Evolutionary conservation across 2,113 vertebrate species (phyloP).

Genomic region (Scytalopus superciliaris): DNA sequence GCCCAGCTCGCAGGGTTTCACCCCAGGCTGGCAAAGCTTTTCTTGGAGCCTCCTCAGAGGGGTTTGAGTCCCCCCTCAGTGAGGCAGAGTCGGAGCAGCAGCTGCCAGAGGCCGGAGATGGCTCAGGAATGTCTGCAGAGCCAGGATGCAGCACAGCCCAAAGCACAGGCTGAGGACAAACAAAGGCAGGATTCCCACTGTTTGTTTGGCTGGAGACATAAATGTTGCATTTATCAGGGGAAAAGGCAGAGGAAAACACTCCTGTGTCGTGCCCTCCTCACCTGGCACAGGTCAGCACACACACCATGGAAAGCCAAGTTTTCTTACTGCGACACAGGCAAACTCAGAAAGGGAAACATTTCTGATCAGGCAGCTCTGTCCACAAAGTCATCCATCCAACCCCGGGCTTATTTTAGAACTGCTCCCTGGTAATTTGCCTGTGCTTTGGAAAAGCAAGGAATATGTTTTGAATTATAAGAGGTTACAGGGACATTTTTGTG

Average conservation of each 20-base stretch:
- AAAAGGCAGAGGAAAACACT: neutral
- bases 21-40: neutral
- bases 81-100: neutral
- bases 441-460: slow-evolving; percentile 82
- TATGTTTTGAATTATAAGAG: slow-evolving; percentile 88
- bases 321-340: neutral
- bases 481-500: slow-evolving; percentile 88
- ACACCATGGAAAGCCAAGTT: neutral
- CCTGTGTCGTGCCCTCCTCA: neutral
- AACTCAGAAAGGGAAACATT: slow-evolving; percentile 8
- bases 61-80: neutral
- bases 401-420: slow-evolving; percentile 78
- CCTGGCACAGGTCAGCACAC: neutral
- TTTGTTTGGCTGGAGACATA: slow-evolving; percentile 1
- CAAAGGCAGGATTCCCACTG: neutral
- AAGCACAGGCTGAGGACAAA: neutral
- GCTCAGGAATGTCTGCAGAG: slow-evolving; percentile 51
- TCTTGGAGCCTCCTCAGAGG: neutral
- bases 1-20: neutral
- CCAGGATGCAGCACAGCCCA: neutral
- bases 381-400: slow-evolving; percentile 71
- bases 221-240: neutral
- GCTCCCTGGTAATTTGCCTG: slow-evolving; percentile 70
- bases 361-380: slow-evolving; percentile 58
- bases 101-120: slow-evolving; percentile 50